Evolutionary conservation across 2,797 vertebrate species (phyloP).

Genomic region (Psittacula derbiana): DNA sequence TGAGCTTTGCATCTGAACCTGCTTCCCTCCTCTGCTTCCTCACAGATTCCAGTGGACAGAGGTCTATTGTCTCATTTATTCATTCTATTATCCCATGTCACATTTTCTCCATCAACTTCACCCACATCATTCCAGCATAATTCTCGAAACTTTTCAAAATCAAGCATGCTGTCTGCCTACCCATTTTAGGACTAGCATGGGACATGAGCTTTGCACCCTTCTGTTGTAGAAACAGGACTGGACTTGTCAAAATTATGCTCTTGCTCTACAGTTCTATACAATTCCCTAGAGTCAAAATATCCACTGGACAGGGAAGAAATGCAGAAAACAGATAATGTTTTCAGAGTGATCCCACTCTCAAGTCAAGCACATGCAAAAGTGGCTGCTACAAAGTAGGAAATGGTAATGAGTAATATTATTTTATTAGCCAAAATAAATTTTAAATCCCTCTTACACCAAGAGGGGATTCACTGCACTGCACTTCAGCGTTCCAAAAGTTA

Average conservation of each 20-base stretch:
- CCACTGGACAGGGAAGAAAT: background rate
- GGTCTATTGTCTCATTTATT: background rate
- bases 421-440: background rate
- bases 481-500: background rate
- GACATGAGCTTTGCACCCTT: background rate
- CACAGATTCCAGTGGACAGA: background rate
- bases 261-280: background rate
- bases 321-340: background rate
- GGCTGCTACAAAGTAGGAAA: background rate
- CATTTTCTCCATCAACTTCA: background rate
- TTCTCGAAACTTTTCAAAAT: background rate
- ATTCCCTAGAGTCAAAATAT: background rate
- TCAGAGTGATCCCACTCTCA: background rate
- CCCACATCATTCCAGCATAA: conserved; percentile 12
- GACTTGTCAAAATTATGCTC: background rate
- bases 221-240: background rate
- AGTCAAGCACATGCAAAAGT: background rate
- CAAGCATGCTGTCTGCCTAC: background rate
- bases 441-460: background rate
- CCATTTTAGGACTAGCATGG: background rate
- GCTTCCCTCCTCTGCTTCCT: background rate
- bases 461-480: background rate
- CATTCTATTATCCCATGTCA: background rate
- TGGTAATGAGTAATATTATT: background rate
- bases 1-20: background rate